phyloP scores from a whole-genome alignment of 2,797 vertebrate genomes.

The Sebastes hubbsi region DNA sequence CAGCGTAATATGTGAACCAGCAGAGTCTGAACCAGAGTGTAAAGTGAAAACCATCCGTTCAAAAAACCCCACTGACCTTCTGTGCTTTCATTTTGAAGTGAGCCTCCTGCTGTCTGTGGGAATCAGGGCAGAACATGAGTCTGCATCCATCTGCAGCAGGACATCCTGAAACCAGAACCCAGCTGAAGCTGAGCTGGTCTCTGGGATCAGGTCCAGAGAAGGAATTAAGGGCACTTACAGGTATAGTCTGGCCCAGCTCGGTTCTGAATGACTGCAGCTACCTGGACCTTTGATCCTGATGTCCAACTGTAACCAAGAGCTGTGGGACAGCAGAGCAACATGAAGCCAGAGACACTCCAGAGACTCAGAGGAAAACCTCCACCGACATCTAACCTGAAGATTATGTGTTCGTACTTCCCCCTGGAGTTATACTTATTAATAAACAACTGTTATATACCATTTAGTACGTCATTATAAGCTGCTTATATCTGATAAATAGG shows the following conservation, averaged over 20 bases:
- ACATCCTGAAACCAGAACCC: constrained; percentile 65
- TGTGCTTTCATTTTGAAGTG: constrained; percentile 17
- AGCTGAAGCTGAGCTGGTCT: constrained; percentile 32
- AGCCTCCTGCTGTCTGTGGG: constrained; percentile 44
- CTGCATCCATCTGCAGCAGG: constrained; percentile 31
- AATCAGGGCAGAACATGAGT: constrained; percentile 62
- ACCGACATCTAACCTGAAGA: background rate
- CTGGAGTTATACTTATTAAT: background rate
- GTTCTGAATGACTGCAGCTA: constrained; percentile 60
- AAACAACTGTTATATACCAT: background rate
- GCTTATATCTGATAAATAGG: background rate
- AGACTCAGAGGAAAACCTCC: background rate
- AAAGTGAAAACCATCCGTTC: no score
- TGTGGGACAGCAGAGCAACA: constrained; percentile 43
- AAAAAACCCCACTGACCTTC: background rate
- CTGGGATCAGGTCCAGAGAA: constrained; percentile 63
- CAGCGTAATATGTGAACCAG: no score
- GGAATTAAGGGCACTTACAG: constrained; percentile 61
- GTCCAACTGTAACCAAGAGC: constrained; percentile 58
- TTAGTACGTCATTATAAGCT: background rate
- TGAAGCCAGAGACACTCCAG: background rate
- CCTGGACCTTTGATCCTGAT: constrained; percentile 57
- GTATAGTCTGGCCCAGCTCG: constrained; percentile 41
- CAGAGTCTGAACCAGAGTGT: no score
- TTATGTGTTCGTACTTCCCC: no score